A percentile compares a stretch with the other conserved stretches of the same genome.
phyloP scores from a whole-genome alignment of 1,140 invertebrate genomes.

The Anastrepha obliqua region DNA sequence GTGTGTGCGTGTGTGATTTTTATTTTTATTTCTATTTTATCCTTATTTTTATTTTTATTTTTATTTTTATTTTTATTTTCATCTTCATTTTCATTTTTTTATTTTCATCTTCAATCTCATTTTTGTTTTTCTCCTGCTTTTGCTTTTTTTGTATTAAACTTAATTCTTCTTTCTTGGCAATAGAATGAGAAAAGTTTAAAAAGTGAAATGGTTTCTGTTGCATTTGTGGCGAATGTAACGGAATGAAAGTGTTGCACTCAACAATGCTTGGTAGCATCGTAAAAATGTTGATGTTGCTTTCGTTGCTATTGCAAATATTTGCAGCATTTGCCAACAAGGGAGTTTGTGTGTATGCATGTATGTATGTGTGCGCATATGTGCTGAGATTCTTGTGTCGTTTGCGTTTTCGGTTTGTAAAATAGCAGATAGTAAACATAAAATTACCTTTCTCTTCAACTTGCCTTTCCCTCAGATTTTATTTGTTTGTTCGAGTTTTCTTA shows the following conservation, averaged over 20 bases:
- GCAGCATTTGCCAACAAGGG: background rate
- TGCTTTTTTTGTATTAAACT: conserved; percentile 29
- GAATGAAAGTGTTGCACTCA: conserved; percentile 50
- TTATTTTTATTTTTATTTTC: background rate
- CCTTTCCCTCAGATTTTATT: background rate
- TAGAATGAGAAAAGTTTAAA: conserved; percentile 48
- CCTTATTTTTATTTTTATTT: background rate
- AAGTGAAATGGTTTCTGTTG: conserved; percentile 51
- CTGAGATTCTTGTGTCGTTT: conserved; percentile 4
- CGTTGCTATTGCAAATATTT: conserved; percentile 19
- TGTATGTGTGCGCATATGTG: background rate
- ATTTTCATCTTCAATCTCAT: background rate
- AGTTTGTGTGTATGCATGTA: background rate
- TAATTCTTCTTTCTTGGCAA: conserved; percentile 30
- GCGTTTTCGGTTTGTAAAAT: conserved; percentile 39
- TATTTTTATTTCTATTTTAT: background rate
- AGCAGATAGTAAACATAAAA: conserved; percentile 30
- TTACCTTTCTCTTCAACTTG: background rate
- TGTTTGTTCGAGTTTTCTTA: conserved; percentile 32
- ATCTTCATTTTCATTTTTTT: too few relatives aligned
- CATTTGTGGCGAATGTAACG: conserved; percentile 40
- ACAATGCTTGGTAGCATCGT: conserved; percentile 49
- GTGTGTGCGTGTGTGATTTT: background rate
- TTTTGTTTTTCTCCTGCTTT: background rate
- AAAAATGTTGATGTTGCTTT: conserved; percentile 40